Evolutionary conservation across 2,888 invertebrate species (phyloP), one percentile per base, ranked within the genome.

Genomic region (Drosophila affinis): DNA sequence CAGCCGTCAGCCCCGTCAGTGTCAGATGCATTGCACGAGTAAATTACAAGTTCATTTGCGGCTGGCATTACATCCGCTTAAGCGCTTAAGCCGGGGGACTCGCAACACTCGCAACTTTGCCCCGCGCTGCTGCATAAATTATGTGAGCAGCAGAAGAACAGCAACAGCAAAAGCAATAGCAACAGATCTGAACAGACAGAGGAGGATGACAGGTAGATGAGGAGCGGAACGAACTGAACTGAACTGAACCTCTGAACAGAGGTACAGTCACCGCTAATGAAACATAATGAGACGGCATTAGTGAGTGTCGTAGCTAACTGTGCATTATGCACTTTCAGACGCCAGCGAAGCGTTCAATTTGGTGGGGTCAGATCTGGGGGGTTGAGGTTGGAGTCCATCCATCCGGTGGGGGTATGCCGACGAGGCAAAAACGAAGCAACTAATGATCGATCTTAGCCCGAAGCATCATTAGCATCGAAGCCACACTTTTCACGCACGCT

Each of bases 31-130:
- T 71, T 82, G 85, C n/a, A 39, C n/a, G 39, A 39, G 39, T 69
- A 76, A 86, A 81, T 88, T 86, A 79, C 88, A 86, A 86, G 83
- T 86, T 86, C 88, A 86, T 87, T 86, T 83, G 73, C 70, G 72
- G 68, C 69, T 80, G 78, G 78, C 72, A 84, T 76, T 78, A 83
- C 88, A 85, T 86, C 86, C 85, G 83, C 75, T 76, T 62, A 72
- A 61, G 62, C 48, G 60, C 75, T 73, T 69, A 70, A 81, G 48
- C 34, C 29, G 34, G 56, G 60, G 60, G 46, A 61, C 39, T 39
- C 14, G 39, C 39, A 39, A 56, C 51, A 54, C 49, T 45, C 29
- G 27, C 55, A 72, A 71, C 64, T 63, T 79, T 64, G 52, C 39
- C 29, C 61, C n/a, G 29, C n/a, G 29, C 61, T 24, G 48, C 39